Conservation (phyloP, 2,888 invertebrate species). For the Volucella zonaria region DNA sequence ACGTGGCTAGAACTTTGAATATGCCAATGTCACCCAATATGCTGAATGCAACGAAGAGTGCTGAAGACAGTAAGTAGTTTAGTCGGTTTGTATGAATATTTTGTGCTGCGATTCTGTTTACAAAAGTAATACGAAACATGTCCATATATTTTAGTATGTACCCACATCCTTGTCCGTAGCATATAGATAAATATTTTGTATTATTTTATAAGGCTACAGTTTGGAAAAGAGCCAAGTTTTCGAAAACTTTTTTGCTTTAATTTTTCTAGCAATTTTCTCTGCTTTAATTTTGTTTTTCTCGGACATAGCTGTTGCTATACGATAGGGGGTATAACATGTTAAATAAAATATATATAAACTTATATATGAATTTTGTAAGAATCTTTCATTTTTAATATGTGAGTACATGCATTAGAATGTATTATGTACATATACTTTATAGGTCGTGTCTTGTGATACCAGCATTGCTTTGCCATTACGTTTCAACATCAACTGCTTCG, state of each 20-base stretch:
- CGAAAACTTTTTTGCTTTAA: neutral
- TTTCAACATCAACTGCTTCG: conserved; percentile 20
- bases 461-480: conserved; percentile 36
- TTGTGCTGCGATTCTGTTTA: conserved; percentile 35
- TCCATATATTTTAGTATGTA: conserved; percentile 12
- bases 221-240: conserved; percentile 61
- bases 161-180: conserved; percentile 7
- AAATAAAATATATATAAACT: too few species aligned
- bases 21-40: conserved; percentile 69
- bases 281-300: conserved; percentile 18
- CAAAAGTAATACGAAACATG: conserved; percentile 47
- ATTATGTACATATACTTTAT: conserved; percentile 47
- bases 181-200: conserved; percentile 58
- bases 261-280: conserved; percentile 31
- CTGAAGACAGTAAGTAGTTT: conserved; percentile 27
- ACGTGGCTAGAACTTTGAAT: conserved; percentile 59
- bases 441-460: conserved; percentile 55
- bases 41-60: conserved; percentile 44
- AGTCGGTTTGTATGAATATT: conserved; percentile 19
- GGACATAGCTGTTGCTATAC: conserved; percentile 17
- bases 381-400: too few species aligned
- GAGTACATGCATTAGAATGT: too few species aligned
- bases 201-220: conserved; percentile 42
- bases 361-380: too few species aligned
- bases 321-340: conserved; percentile 40